Conservation (phyloP, 2,113 vertebrate genomes). For the Myanophis thanlyinensis region DNA sequence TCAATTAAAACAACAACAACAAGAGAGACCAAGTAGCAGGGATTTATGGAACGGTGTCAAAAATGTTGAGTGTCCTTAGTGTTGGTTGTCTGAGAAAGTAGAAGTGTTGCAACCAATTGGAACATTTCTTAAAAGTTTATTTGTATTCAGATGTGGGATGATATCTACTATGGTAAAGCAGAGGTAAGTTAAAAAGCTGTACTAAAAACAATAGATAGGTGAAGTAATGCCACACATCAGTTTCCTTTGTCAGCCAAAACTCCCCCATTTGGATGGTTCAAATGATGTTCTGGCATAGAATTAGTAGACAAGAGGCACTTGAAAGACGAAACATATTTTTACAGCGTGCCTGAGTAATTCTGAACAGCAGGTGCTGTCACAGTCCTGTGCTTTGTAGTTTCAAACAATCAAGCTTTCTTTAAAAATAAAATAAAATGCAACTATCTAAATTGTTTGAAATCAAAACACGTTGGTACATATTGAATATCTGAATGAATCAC, state of each 20-base stretch:
- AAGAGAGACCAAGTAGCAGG: not conserved
- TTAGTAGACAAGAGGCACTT: constrained; percentile 18
- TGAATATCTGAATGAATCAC: constrained; percentile 5
- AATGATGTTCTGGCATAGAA: constrained; percentile 27
- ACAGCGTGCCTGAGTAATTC: not conserved
- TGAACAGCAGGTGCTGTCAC: constrained; percentile 31
- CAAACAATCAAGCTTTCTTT: constrained; percentile 6
- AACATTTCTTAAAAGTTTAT: not conserved
- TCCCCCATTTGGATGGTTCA: constrained; percentile 24
- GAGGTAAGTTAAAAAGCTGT: not conserved
- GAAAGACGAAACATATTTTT: constrained; percentile 32
- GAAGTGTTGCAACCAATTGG: not conserved
- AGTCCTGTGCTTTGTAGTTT: not conserved
- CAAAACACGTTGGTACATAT: not conserved
- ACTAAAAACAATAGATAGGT: not conserved
- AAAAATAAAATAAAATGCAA: not conserved
- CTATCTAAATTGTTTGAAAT: not conserved
- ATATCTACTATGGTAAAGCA: constrained; percentile 1
- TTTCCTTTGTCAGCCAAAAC: constrained; percentile 15
- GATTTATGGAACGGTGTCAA: not conserved
- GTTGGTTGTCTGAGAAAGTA: not conserved
- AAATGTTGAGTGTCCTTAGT: not conserved
- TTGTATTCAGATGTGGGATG: not conserved
- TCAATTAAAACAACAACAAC: not conserved
- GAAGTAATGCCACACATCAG: not conserved